Evolutionary conservation across 2,113 vertebrate species (phyloP), one percentile per base, ranked within the genome.

Genomic region (Mustela lutreola): DNA sequence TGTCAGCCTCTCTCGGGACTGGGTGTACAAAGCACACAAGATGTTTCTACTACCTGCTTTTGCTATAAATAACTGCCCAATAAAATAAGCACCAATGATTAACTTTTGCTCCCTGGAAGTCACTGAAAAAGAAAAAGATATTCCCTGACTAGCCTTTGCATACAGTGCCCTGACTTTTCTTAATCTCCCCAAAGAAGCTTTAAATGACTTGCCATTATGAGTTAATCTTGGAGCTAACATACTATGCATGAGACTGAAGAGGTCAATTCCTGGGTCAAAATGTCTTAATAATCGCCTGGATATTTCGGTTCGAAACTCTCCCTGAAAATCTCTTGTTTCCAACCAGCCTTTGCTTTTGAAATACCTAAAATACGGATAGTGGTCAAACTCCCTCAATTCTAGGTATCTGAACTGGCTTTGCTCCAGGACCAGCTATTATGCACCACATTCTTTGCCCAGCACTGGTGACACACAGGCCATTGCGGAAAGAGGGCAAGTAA

Each of bases 31-130:
- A 93, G 86, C 82, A 75, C 33, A 45, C 48, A 33, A 28, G 26
- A 60, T 81, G 31, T 92, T 83, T 91, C 90, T 22, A 93, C 33
- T 86, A 79, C 36, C 28, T 95, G 90, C 31, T 85, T 79, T 70
- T 81, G 56, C 78, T 78, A 91, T 71, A 94, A 84, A 89, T 75
- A 56, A 89, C 56, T 63, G n/a, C 22, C 45, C 45, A 92, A 90
- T 87, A 95, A 97, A 97, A 92, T 79, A 92, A 89, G 86, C 81
- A 82, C 75, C 84, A 96, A 95, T 96, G 53, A 98, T 97, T 98
- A 97, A 97, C 97, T 83, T 96, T 94, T 67, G 22, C 83, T 94
- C 53, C 62, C 73, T 95, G 39, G 15, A 92, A 92, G 83, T 50
- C 87, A 80, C 26, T 94, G 75, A 88, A 36, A 28, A 79, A 92